Evolutionary conservation across 2,113 vertebrate species (phyloP), one percentile per base, ranked within the genome.

Genomic region (Platysternon megacephalum): DNA sequence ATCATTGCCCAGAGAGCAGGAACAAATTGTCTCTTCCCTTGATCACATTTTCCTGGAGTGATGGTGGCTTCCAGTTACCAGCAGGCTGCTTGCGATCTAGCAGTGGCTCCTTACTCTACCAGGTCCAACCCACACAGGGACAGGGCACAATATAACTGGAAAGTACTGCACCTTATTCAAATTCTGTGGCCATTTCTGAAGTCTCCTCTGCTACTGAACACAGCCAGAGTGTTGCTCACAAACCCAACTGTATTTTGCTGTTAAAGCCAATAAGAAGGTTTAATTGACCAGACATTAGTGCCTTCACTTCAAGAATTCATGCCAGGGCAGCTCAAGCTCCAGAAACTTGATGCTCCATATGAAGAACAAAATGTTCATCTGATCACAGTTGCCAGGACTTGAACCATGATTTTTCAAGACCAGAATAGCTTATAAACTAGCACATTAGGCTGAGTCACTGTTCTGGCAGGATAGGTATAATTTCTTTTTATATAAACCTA

Each of bases 351-450:
- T 93, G 95, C 89, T 92, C 56, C 81, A 9, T 49, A 55, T 81
- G 90, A 93, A 91, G 96, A 95, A 95, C 94, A 90, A 92, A 88
- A 28, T 91, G 92, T 97, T 95, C 95, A 96, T 96, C 95, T 97
- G 91, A 32, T 49, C 79, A 79, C 86, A 16, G 12, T 78, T 94
- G 96, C 94, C 92, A 91, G 68, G 68, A 48, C 58, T 86, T 85
- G 56, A 91, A 92, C 84, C n/a, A 19, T 83, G 91, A 79, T 85
- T 95, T 95, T 93, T 83, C 0, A n/a, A 92, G 95, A 94, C 90
- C 58, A 65, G 90, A 72, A 82, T 83, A 93, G 94, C 78, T 87
- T 80, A 78, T 93, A 95, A 97, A 89, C 90, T 72, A 91, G 88
- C 90, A 55, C 91, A 2, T 95, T 91, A 86, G 95, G 95, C 96